Percentiles rank a stretch among this genome's conserved stretches.
These are phyloP conservation scores for Lepus oiostolus DNA, from an alignment of 2,797 vertebrate genomes.

Conservation along the genomic window DNA sequence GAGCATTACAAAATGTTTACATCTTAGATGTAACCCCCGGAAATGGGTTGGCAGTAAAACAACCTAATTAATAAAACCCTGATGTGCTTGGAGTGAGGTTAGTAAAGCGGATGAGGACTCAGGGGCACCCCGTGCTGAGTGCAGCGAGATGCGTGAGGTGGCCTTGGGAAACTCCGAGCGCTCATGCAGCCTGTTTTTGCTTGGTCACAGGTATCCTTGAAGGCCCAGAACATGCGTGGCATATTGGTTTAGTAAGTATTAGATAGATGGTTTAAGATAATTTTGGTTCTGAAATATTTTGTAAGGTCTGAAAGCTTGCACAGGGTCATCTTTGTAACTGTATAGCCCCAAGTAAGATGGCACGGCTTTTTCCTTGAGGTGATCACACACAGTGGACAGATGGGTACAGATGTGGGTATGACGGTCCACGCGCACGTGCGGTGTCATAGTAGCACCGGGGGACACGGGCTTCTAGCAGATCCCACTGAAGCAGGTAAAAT, in stretches of 20 bases:
- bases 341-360: background rate
- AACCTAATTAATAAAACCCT: slow-evolving; percentile 36
- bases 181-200: background rate
- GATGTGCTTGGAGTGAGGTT: slow-evolving; percentile 39
- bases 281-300: slow-evolving; percentile 69
- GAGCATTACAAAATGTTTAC: slow-evolving; percentile 27
- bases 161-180: slow-evolving; percentile 24
- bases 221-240: slow-evolving; percentile 57
- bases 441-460: background rate
- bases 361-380: slow-evolving; percentile 21
- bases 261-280: slow-evolving; percentile 50
- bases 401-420: background rate
- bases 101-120: background rate
- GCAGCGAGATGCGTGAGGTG: slow-evolving; percentile 18
- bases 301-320: slow-evolving; percentile 49
- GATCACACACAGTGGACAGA: background rate
- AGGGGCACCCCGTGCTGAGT: background rate
- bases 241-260: slow-evolving; percentile 46
- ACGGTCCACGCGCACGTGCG: background rate
- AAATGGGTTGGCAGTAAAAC: slow-evolving; percentile 59
- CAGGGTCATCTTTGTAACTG: slow-evolving; percentile 39
- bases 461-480: slow-evolving; percentile 10
- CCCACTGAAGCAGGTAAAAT: slow-evolving; percentile 57
- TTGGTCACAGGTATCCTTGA: slow-evolving; percentile 49
- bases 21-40: background rate